These are phyloP conservation scores for Synaphobranchus kaupii DNA, from an alignment of 2,797 vertebrate genomes.

Conservation along the genomic window DNA sequence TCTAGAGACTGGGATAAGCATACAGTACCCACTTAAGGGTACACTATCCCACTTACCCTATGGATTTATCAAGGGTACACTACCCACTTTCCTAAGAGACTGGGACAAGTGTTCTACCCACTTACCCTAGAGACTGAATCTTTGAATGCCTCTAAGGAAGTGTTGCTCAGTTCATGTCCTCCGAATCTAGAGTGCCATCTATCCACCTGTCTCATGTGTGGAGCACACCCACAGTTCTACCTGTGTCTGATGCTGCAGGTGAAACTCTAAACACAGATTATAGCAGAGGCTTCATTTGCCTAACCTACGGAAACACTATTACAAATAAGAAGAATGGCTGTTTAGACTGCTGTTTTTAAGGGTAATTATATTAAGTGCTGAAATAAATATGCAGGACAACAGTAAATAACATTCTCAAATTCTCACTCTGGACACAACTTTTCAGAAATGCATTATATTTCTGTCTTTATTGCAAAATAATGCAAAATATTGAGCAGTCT, in stretches of 20 bases:
- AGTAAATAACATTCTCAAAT: slow-evolving; percentile 8
- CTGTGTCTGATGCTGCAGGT: slow-evolving; percentile 27
- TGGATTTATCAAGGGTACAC: not conserved
- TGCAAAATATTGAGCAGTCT: slow-evolving; percentile 1
- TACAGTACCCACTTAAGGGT: not conserved
- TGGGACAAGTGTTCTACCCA: not conserved
- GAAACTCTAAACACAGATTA: not conserved
- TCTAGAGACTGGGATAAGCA: not conserved
- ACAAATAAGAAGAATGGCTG: not conserved
- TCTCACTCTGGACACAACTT: not conserved
- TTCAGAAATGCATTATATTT: slow-evolving; percentile 3
- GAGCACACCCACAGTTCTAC: not conserved
- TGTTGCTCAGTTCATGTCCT: not conserved
- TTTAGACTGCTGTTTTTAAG: not conserved
- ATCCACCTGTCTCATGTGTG: slow-evolving; percentile 28
- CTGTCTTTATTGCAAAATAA: not conserved
- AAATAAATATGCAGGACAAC: not conserved
- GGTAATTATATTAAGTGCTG: not conserved
- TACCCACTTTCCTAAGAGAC: not conserved
- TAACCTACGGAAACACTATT: not conserved
- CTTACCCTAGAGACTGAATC: not conserved
- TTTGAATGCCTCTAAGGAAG: not conserved
- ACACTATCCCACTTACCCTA: not conserved
- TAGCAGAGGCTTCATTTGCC: not conserved
- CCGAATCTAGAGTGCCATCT: slow-evolving; percentile 26